Evolutionary conservation across 2,888 invertebrate genomes (phyloP), one percentile per base, ranked within the genome.

Genomic region (Ctenicera cuprea): DNA sequence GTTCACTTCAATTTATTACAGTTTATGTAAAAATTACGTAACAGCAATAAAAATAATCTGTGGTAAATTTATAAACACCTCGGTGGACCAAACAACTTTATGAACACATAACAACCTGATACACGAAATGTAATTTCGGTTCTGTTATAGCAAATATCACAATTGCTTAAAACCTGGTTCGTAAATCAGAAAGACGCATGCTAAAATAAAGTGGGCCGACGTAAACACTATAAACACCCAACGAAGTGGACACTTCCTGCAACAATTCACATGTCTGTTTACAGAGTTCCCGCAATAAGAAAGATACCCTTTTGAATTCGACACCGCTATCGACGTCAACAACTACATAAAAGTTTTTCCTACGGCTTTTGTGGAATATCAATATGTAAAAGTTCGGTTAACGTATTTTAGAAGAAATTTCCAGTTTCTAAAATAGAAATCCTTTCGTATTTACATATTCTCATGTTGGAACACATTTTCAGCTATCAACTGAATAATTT

Each of bases 181-280:
- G 61, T 69, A 69, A 69, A 69, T 69, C 68, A 61, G 45, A n/a
- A 14, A 48, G 45, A 69, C 48, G 30, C 65, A 50, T 65, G 45
- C 45, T 68, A 30, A 61, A 69, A 69, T 48, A 48, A 69, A 69
- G 59, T 69, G 48, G 61, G 68, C 59, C 50, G 61, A 69, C 59
- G 61, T 69, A 69, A 61, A 69, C 68, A 62, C 48, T 59, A 61
- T 68, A 68, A 68, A 57, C 57, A 57, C 57, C 57, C 26, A 18
- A 11, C 57, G 8, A 18, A 37, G 57, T 37, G 57, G 37, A 57
- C 57, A 66, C 54, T 66, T 66, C 41, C 52, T 66, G 52, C 54
- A 66, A 66, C 66, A 66, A 66, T 66, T 66, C 54, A 52, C 59
- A 37, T 59, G 61, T 37, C 45, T 69, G 68, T 69, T 69, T 61